These are phyloP conservation scores for Chaitophorus viminalis DNA, from an alignment of 2,888 invertebrate species.

Conservation along the genomic window DNA sequence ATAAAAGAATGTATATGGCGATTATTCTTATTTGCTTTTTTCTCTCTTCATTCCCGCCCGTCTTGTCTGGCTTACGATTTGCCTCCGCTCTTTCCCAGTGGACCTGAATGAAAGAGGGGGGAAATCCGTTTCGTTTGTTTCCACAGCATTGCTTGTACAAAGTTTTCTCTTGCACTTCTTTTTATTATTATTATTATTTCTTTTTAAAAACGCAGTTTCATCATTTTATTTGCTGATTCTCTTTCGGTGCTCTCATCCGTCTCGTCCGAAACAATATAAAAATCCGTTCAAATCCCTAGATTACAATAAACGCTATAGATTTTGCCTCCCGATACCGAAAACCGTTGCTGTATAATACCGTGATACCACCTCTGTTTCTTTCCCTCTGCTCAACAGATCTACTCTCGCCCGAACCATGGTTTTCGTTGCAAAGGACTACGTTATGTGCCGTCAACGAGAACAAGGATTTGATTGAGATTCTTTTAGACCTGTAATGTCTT, in stretches of 20 bases:
- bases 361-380: background rate
- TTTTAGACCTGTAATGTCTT: background rate
- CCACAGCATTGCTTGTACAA: slow-evolving; percentile 36
- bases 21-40: slow-evolving; percentile 56
- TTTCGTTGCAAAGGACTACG: too few relatives aligned
- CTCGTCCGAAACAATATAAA: slow-evolving; percentile 51
- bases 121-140: slow-evolving; percentile 56
- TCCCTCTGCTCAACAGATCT: background rate
- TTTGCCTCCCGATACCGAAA: background rate
- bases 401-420: background rate
- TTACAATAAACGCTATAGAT: slow-evolving; percentile 56
- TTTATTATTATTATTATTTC: slow-evolving; percentile 45
- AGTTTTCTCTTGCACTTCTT: slow-evolving; percentile 48
- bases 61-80: background rate
- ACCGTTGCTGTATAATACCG: background rate
- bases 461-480: slow-evolving; percentile 27
- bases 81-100: background rate
- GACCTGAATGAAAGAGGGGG: background rate
- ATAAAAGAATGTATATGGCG: slow-evolving; percentile 57
- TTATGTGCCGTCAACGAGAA: background rate
- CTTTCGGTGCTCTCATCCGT: slow-evolving; percentile 11
- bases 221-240: slow-evolving; percentile 61
- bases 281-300: slow-evolving; percentile 50
- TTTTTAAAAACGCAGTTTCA: slow-evolving; percentile 60
- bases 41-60: background rate